A percentile compares a stretch with the other conserved stretches of the same genome.
phyloP scores from a whole-genome alignment of 2,113 vertebrate genomes.

The Rhineura floridana region DNA sequence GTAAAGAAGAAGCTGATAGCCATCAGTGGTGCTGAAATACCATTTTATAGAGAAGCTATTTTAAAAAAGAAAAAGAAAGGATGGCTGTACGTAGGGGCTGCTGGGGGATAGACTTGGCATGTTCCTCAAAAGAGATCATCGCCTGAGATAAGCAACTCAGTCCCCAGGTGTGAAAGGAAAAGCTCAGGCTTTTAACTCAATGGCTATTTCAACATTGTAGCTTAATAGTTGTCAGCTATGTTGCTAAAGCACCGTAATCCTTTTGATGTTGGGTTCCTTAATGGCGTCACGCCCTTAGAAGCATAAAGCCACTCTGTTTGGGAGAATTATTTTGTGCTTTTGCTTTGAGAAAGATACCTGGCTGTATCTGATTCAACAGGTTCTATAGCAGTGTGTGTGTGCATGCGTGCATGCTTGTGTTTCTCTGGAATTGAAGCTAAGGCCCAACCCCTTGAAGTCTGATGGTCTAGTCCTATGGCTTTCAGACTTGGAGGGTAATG shows the following conservation, averaged over 20 bases:
- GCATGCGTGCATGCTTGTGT: background rate
- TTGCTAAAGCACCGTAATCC: conserved; percentile 8
- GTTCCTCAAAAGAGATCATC: conserved; percentile 82
- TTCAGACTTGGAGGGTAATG: background rate
- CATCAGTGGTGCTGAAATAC: conserved; percentile 82
- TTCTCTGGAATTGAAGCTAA: background rate
- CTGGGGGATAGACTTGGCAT: conserved; percentile 80
- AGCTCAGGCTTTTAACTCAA: conserved; percentile 66
- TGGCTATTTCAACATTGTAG: conserved; percentile 59
- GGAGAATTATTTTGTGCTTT: background rate
- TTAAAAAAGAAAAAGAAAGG: conserved; percentile 76
- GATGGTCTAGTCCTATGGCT: background rate
- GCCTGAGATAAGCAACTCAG: conserved; percentile 78
- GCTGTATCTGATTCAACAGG: conserved; percentile 9
- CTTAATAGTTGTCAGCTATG: conserved; percentile 68
- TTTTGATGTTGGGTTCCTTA: conserved; percentile 59
- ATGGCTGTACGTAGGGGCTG: conserved; percentile 77
- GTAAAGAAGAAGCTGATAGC: conserved; percentile 87
- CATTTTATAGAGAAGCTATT: conserved; percentile 82
- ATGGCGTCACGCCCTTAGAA: background rate
- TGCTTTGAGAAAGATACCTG: background rate
- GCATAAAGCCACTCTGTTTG: conserved; percentile 49
- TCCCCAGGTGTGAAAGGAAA: conserved; percentile 83
- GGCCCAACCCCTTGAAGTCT: background rate
- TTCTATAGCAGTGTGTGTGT: background rate